These are phyloP conservation scores for Dascillus cervinus DNA, from an alignment of 2,888 invertebrate genomes.

Conservation along the genomic window DNA sequence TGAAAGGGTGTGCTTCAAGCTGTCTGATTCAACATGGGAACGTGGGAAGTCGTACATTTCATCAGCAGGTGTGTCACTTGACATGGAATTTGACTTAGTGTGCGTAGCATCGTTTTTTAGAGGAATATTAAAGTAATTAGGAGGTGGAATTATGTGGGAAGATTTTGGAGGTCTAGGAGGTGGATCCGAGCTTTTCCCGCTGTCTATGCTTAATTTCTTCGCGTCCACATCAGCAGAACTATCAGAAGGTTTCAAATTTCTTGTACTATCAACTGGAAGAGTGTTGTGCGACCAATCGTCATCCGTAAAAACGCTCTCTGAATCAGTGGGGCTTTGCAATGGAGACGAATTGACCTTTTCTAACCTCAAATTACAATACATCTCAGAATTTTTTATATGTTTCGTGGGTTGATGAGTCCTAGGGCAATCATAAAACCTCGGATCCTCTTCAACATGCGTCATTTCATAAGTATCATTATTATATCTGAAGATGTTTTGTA, in stretches of 20 bases:
- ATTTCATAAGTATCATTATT: constrained; percentile 28
- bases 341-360: constrained; percentile 36
- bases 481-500: constrained; percentile 30
- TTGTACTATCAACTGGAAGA: constrained; percentile 35
- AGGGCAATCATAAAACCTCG: constrained; percentile 49
- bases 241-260: constrained; percentile 47
- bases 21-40: constrained; percentile 49
- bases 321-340: constrained; percentile 56
- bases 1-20: constrained; percentile 27
- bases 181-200: no score
- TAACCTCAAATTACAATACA: constrained; percentile 6
- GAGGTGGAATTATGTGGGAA: constrained; percentile 45
- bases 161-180: constrained; percentile 75
- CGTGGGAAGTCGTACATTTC: constrained; percentile 66
- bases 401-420: constrained; percentile 26
- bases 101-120: constrained; percentile 20
- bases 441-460: constrained; percentile 41
- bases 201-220: constrained; percentile 12
- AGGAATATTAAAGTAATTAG: constrained; percentile 44
- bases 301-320: constrained; percentile 60
- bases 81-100: no score
- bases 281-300: constrained; percentile 56
- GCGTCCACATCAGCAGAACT: constrained; percentile 35
- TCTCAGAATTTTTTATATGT: constrained; percentile 7
- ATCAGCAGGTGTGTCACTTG: no score